phyloP scores from a whole-genome alignment of 2,113 vertebrate species.

The Hippoglossus stenolepis region DNA sequence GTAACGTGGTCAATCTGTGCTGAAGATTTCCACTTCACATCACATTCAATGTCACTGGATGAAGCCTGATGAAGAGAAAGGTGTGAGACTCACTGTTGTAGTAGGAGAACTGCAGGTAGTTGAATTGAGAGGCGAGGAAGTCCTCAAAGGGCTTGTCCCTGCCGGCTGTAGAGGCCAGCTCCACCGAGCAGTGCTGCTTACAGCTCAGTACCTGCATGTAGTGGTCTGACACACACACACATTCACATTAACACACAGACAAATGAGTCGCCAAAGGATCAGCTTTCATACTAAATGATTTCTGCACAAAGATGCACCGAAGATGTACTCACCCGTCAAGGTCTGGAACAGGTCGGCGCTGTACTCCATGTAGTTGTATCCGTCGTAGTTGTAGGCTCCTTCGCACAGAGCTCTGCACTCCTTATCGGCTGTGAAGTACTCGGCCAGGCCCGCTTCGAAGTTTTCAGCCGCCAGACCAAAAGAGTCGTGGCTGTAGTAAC shows the following conservation, averaged over 20 bases:
- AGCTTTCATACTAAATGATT: neutral
- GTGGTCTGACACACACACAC: constrained; percentile 86
- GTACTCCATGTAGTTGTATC: constrained; percentile 98
- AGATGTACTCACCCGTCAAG: constrained; percentile 84
- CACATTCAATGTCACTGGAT: too few species aligned
- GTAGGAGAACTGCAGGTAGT: constrained; percentile 98
- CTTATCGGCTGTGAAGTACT: constrained; percentile 84
- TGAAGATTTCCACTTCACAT: too few species aligned
- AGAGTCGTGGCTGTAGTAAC: constrained; percentile 88
- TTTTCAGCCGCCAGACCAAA: constrained; percentile 82
- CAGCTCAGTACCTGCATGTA: constrained; percentile 93
- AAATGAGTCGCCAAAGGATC: neutral
- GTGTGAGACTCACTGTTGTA: constrained; percentile 90
- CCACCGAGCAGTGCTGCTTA: constrained; percentile 90
- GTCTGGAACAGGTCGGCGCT: constrained; percentile 93
- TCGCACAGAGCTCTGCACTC: constrained; percentile 93
- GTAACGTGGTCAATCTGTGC: too few species aligned
- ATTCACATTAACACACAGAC: neutral
- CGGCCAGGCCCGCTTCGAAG: constrained; percentile 87
- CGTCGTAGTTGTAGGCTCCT: constrained; percentile 91
- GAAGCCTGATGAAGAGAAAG: neutral
- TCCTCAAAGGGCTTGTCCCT: constrained; percentile 90
- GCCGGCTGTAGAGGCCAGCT: constrained; percentile 87
- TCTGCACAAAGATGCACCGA: neutral
- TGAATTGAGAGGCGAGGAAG: constrained; percentile 92